phyloP scores from a whole-genome alignment of 2,797 vertebrate species.

The Brachyalestes nurse region DNA sequence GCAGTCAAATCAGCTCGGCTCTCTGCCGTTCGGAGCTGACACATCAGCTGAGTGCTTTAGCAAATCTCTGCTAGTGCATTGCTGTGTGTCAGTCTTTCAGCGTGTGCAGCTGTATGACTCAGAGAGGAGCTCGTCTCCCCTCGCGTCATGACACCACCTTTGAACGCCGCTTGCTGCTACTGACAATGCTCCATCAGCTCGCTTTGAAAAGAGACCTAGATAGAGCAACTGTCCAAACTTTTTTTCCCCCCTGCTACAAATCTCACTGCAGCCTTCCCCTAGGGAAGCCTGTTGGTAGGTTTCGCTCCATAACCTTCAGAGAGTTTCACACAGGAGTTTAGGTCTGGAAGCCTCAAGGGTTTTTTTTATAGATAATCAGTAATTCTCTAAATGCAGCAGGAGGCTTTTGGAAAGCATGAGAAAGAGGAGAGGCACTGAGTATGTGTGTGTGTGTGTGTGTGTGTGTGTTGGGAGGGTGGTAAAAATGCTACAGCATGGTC shows the following conservation, averaged over 20 bases:
- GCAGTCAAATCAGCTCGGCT: constrained; percentile 35
- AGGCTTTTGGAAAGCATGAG: constrained; percentile 58
- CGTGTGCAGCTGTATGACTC: constrained; percentile 48
- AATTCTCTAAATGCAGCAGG: constrained; percentile 71
- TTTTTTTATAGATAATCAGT: constrained; percentile 70
- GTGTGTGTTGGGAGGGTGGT: too few species aligned
- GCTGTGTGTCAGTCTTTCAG: constrained; percentile 30
- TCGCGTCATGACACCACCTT: constrained; percentile 48
- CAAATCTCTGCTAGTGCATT: constrained; percentile 33
- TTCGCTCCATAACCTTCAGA: constrained; percentile 39
- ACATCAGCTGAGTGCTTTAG: constrained; percentile 33
- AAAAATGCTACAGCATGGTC: constrained; percentile 30
- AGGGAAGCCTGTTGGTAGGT: constrained; percentile 46
- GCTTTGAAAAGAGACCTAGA: constrained; percentile 50
- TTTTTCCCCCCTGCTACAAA: constrained; percentile 30
- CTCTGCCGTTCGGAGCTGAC: constrained; percentile 45
- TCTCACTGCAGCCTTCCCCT: constrained; percentile 13
- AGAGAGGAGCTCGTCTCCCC: constrained; percentile 51
- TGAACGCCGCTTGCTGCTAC: constrained; percentile 46
- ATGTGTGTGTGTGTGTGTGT: too few species aligned
- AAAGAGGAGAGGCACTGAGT: constrained; percentile 19
- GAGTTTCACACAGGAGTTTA: constrained; percentile 38
- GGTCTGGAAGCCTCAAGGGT: constrained; percentile 52
- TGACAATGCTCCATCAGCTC: constrained; percentile 52
- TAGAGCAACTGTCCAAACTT: constrained; percentile 46